phyloP scores from a whole-genome alignment of 2,888 invertebrate species.

The Hybos culiciformis region DNA sequence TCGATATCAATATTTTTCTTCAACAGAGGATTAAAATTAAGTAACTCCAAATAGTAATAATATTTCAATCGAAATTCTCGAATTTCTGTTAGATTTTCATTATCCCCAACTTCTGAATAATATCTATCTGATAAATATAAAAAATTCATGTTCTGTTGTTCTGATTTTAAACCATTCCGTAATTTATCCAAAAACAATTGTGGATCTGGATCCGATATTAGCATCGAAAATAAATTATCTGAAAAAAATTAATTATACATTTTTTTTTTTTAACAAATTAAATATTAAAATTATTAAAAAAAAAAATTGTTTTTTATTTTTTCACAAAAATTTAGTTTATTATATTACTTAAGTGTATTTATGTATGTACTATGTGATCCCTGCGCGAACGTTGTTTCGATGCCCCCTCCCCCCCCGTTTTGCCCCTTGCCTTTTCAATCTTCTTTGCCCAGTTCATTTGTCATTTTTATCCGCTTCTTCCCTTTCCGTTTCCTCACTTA shows the following conservation, averaged over 20 bases:
- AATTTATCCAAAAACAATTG: conserved; percentile 22
- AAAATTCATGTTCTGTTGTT: conserved; percentile 29
- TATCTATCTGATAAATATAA: conserved; percentile 33
- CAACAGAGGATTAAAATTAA: conserved; percentile 29
- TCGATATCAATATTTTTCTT: conserved; percentile 28
- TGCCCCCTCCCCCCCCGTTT: too few species aligned
- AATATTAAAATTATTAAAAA: neutral
- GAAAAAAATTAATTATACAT: conserved; percentile 1
- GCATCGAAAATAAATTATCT: conserved; percentile 27
- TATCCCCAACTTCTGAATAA: conserved; percentile 23
- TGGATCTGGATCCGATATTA: conserved; percentile 24
- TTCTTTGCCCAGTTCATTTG: too few species aligned
- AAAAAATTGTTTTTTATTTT: neutral
- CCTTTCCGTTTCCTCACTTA: too few species aligned
- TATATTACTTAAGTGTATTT: too few species aligned
- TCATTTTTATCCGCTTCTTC: too few species aligned
- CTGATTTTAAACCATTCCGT: conserved; percentile 25
- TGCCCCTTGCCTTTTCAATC: too few species aligned
- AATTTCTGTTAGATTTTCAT: conserved; percentile 20
- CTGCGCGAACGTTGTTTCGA: too few species aligned
- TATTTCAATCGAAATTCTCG: conserved; percentile 29
- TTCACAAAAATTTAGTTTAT: too few species aligned
- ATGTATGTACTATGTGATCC: too few species aligned
- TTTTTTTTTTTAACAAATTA: neutral
- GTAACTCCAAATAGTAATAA: conserved; percentile 32